A percentile compares a stretch with the other conserved stretches of the same genome.
Evolutionary conservation across 2,797 vertebrate genomes (phyloP).

Genomic region (Enoplosus armatus): DNA sequence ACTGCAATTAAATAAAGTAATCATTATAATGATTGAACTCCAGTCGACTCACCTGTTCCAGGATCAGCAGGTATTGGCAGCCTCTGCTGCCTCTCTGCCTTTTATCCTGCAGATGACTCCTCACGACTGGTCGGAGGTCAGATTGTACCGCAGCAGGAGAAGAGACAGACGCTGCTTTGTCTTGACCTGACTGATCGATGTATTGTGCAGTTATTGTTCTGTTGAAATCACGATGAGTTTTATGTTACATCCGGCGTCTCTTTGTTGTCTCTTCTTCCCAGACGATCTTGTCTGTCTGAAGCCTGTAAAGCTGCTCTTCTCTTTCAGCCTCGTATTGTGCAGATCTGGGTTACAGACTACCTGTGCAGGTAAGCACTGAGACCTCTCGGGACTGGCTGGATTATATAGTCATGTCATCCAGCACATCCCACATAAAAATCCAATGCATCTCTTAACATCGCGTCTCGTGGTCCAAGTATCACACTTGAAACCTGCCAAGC

Average conservation of each 20-base stretch:
- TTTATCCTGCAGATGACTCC: slow-evolving; percentile 39
- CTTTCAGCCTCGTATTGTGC: background rate
- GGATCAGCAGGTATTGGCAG: background rate
- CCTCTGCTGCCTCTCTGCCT: background rate
- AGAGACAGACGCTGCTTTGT: background rate
- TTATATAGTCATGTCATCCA: background rate
- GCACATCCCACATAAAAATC: background rate
- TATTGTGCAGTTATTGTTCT: background rate
- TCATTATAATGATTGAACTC: background rate
- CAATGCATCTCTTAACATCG: fast-evolving
- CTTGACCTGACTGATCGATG: no score
- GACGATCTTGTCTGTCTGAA: background rate
- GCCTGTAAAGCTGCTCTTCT: background rate
- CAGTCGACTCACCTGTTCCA: slow-evolving; percentile 25
- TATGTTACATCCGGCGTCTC: background rate
- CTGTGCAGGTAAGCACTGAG: background rate
- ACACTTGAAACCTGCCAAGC: background rate
- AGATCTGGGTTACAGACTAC: slow-evolving; percentile 7
- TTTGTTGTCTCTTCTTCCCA: background rate
- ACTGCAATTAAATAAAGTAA: background rate
- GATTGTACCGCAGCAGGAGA: background rate
- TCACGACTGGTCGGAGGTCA: background rate
- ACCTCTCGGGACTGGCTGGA: background rate
- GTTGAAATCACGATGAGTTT: background rate
- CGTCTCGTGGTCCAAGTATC: background rate